Conservation (phyloP, 2,113 vertebrate species). For the Motacilla alba region DNA sequence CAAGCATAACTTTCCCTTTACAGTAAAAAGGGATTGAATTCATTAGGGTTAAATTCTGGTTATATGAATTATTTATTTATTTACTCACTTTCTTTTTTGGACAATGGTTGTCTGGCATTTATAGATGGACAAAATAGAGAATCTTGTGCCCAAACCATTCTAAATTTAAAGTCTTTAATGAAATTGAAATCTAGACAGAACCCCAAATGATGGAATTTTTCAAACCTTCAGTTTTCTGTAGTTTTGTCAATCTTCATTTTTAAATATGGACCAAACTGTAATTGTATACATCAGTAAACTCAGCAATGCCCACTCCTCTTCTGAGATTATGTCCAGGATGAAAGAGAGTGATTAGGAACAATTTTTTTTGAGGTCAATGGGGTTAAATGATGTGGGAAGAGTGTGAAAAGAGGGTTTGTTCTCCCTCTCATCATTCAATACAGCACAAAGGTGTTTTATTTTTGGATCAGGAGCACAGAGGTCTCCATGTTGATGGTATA, state of each 20-base stretch:
- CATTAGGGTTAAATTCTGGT: conserved; percentile 9
- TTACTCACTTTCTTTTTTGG: background rate
- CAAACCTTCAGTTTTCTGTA: background rate
- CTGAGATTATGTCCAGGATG: background rate
- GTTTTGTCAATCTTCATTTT: background rate
- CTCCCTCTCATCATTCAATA: rapidly evolving
- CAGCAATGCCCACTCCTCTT: rapidly evolving
- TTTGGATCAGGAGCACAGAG: background rate
- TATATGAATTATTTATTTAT: background rate
- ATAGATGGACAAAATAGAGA: background rate
- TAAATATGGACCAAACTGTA: background rate
- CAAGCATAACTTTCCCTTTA: conserved; percentile 32
- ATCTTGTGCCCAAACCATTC: background rate
- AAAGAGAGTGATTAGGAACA: background rate
- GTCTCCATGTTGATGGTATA: background rate
- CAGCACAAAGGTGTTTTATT: background rate
- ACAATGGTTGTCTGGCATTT: background rate
- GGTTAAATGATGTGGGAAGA: background rate
- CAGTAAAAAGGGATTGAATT: conserved; percentile 13
- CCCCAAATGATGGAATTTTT: background rate
- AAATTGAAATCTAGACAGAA: background rate
- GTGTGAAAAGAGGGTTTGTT: background rate
- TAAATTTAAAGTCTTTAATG: background rate
- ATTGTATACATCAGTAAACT: background rate
- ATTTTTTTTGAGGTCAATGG: background rate